phyloP scores from a whole-genome alignment of 2,888 invertebrate species.

The Athalia rosae region DNA sequence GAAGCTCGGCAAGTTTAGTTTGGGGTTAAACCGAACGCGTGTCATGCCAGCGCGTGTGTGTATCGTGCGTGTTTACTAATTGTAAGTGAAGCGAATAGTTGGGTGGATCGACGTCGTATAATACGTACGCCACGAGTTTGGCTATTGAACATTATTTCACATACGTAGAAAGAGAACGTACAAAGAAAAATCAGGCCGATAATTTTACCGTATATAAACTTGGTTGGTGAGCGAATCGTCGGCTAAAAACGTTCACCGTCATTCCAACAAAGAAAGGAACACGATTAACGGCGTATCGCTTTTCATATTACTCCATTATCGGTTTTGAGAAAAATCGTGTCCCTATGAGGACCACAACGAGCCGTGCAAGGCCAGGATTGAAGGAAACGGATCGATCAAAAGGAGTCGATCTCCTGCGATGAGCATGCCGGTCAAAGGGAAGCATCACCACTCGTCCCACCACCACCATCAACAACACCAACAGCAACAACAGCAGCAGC shows the following conservation, averaged over 20 bases:
- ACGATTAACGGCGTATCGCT: background rate
- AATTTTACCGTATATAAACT: no score
- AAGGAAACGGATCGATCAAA: slow-evolving; percentile 62
- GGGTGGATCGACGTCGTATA: no score
- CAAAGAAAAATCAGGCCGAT: no score
- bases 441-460: slow-evolving; percentile 65
- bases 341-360: slow-evolving; percentile 68
- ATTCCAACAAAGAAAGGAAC: background rate
- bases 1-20: slow-evolving; percentile 9
- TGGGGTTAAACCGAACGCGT: slow-evolving; percentile 30
- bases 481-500: slow-evolving; percentile 57
- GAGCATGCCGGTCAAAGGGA: slow-evolving; percentile 69
- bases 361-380: slow-evolving; percentile 61
- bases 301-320: background rate
- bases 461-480: slow-evolving; percentile 59
- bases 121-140: no score
- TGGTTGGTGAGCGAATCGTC: no score
- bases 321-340: slow-evolving; percentile 51
- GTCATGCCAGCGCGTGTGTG: slow-evolving; percentile 21
- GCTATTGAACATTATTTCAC: no score
- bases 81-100: background rate
- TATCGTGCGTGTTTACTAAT: slow-evolving; percentile 7
- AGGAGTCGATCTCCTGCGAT: slow-evolving; percentile 63
- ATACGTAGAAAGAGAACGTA: no score
- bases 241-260: no score